phyloP scores from a whole-genome alignment of 1,140 invertebrate species.

The Sesamia nonagrioides region DNA sequence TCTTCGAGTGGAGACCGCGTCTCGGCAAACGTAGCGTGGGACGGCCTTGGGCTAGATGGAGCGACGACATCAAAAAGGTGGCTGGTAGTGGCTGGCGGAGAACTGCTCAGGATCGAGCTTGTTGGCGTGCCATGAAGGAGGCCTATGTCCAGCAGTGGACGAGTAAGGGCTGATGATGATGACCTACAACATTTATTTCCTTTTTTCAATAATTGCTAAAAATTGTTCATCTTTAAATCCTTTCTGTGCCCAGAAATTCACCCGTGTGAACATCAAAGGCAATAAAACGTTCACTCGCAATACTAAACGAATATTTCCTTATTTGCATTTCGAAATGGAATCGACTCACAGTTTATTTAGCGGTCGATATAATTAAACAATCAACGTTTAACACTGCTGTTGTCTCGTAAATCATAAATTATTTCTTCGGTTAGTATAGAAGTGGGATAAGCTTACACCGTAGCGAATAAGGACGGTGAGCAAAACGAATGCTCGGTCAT shows the following conservation, averaged over 20 bases:
- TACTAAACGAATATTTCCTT: constrained; percentile 44
- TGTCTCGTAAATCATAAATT: constrained; percentile 65
- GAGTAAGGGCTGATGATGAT: no score
- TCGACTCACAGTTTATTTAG: constrained; percentile 57
- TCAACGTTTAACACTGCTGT: constrained; percentile 58
- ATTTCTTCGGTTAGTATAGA: constrained; percentile 43
- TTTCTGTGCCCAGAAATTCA: background rate
- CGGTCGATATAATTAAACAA: constrained; percentile 61
- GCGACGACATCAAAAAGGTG: no score
- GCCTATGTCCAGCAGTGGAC: no score
- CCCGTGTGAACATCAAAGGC: background rate
- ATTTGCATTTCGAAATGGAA: constrained; percentile 61
- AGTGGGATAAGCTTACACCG: constrained; percentile 39
- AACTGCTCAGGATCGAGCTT: no score
- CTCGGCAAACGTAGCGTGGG: no score
- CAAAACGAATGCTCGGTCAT: background rate
- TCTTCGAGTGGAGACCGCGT: no score
- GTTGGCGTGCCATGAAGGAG: no score
- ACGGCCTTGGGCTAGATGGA: no score
- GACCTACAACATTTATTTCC: background rate
- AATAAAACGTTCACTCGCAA: constrained; percentile 21
- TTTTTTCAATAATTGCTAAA: background rate
- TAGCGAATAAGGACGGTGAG: background rate
- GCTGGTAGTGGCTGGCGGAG: no score
- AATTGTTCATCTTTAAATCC: background rate